A percentile compares a stretch with the other conserved stretches of the same genome.
These are phyloP conservation scores for Lumbricus terrestris DNA, from an alignment of 2,888 invertebrate genomes.

Conservation along the genomic window DNA sequence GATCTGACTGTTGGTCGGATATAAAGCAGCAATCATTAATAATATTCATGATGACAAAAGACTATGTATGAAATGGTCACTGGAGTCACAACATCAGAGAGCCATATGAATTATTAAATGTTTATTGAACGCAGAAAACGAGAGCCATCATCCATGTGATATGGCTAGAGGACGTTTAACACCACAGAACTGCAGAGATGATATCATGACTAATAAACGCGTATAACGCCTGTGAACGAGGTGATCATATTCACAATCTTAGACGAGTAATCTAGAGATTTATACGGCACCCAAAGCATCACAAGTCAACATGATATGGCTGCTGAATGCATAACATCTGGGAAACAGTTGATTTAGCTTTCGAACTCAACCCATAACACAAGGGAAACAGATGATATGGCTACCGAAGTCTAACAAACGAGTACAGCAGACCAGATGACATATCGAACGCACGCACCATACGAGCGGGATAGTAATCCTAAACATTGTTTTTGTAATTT, in stretches of 20 bases:
- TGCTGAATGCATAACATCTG: background rate
- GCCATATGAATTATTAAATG: too few species aligned
- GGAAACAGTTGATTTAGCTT: background rate
- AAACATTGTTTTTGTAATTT: constrained; percentile 3
- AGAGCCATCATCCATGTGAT: background rate
- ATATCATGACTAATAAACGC: too few species aligned
- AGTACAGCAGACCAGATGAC: background rate
- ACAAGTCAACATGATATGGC: background rate
- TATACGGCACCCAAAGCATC: too few species aligned
- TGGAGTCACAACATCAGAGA: too few species aligned
- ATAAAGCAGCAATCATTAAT: too few species aligned
- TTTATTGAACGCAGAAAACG: too few species aligned
- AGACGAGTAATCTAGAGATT: too few species aligned
- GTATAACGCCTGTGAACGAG: too few species aligned
- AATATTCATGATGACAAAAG: too few species aligned
- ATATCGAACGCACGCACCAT: background rate
- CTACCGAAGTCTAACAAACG: background rate
- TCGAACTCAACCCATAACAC: background rate
- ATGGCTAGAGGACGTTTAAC: background rate
- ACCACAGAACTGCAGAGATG: background rate
- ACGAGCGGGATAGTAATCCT: background rate
- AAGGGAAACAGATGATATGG: background rate
- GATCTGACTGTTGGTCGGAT: too few species aligned
- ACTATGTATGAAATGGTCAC: too few species aligned
- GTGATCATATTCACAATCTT: too few species aligned